Evolutionary conservation across 2,797 vertebrate species (phyloP).

Genomic region (Phrynocephalus vlangalii): DNA sequence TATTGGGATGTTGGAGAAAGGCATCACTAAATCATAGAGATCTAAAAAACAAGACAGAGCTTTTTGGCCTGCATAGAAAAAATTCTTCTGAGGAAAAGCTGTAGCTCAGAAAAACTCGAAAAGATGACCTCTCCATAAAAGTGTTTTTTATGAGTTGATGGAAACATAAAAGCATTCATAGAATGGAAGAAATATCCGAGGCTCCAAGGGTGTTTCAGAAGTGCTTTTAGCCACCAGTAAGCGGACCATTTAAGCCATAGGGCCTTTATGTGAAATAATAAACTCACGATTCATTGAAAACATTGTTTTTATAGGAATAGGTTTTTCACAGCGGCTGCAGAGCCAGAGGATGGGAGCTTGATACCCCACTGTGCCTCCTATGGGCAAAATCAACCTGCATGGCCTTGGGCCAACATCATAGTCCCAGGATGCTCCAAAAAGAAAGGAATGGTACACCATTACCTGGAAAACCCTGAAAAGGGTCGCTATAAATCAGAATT

Average conservation of each 20-base stretch:
- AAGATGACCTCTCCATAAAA: constrained; percentile 44
- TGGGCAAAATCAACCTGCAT: too few relatives aligned
- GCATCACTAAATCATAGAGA: constrained; percentile 13
- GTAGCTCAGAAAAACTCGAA: constrained; percentile 46
- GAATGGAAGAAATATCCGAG: constrained; percentile 56
- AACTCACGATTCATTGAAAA: constrained; percentile 57
- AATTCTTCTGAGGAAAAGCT: constrained; percentile 43
- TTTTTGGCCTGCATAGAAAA: constrained; percentile 33
- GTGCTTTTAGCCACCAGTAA: constrained; percentile 35
- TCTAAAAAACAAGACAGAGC: constrained; percentile 35
- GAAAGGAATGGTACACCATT: too few relatives aligned
- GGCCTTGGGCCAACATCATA: too few relatives aligned
- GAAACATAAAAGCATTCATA: constrained; percentile 38
- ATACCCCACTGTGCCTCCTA: too few relatives aligned
- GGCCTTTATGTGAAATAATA: constrained; percentile 34
- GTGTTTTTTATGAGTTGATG: constrained; percentile 55
- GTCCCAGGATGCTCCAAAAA: too few relatives aligned
- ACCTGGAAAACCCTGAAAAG: too few relatives aligned
- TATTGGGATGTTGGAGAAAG: constrained; percentile 6
- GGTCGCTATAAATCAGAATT: too few relatives aligned
- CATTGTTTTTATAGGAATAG: constrained; percentile 41
- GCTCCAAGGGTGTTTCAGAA: constrained; percentile 55
- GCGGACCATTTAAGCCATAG: constrained; percentile 49
- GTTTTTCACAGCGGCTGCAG: neutral
- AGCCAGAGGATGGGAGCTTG: too few relatives aligned